Evolutionary conservation across 1,140 invertebrate genomes (phyloP).

Genomic region (Lethocerus indicus): DNA sequence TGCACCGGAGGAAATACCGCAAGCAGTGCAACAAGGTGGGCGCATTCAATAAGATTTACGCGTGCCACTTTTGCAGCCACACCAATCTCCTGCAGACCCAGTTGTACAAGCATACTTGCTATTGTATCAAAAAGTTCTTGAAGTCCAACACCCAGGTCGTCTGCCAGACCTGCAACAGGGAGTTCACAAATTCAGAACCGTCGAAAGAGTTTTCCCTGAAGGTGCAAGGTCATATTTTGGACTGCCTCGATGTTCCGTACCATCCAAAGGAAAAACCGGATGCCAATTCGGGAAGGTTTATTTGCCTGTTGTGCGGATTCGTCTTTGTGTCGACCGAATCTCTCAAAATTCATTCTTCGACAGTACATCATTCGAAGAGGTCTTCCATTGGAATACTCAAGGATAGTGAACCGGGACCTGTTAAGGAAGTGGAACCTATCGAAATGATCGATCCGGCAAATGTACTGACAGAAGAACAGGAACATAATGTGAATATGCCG

Average conservation of each 20-base stretch:
- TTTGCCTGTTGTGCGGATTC: slow-evolving; percentile 2
- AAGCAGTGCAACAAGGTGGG: too few species aligned
- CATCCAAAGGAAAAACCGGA: background rate
- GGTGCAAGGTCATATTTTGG: background rate
- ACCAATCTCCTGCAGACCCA: too few species aligned
- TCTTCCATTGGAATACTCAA: too few species aligned
- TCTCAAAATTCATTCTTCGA: background rate
- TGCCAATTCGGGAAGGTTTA: background rate
- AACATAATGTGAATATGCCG: background rate
- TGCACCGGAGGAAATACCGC: too few species aligned
- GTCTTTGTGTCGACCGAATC: slow-evolving; percentile 4
- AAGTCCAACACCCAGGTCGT: too few species aligned
- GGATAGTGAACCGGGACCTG: background rate
- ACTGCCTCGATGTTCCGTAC: slow-evolving; percentile 1
- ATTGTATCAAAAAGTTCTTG: too few species aligned
- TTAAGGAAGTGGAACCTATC: background rate
- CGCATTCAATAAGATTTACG: too few species aligned
- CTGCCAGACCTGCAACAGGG: slow-evolving; percentile 1
- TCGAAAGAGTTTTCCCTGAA: slow-evolving; percentile 4
- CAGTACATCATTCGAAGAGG: too few species aligned
- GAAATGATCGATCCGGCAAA: background rate
- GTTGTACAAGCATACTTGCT: too few species aligned
- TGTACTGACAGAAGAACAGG: background rate
- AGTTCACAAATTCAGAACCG: background rate
- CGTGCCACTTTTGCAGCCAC: too few species aligned